Base-by-base conservation (phyloP, 2,797 vertebrate species). In the Sternarchorhynchus goeldii region DNA sequence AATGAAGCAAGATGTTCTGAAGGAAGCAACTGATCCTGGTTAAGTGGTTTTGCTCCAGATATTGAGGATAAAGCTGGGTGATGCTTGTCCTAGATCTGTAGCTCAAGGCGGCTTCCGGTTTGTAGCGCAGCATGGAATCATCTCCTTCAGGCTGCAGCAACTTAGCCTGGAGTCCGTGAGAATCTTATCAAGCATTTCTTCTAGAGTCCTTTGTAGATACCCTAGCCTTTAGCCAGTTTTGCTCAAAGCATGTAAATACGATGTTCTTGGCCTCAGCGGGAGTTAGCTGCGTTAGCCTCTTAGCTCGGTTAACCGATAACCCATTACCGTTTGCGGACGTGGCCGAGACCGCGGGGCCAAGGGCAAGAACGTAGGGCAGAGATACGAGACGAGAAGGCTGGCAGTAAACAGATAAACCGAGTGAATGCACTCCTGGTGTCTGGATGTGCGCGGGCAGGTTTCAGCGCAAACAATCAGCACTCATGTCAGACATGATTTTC, bases 241-340 rank as follows among this genome's bases (percentile, higher is more conserved):
- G 21, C 65, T 68, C 20, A 68, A 53, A 68, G 25, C 21, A 8
- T n/a, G 12, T 29, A 53, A 29, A 25, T 39, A 8, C 29, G 21
- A 21, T 25, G 31, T 29, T 2, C 14, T 56, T 10, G 56, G 17
- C 21, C 25, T 25, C 25, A 25, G 32, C 25, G 36, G 18, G 41
- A 17, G 55, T 67, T 41, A 75, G 60, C 41, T 8, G 56, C 56
- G 50, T 77, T 69, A 58, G 64, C 65, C 50, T 59, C 45, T 58
- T 55, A 68, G 59, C 72, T 29, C 53, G 29, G 59, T 6, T 50
- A 78, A 34, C 64, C 53, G 41, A 45, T 66, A 72, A 66, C 81
- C 65, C 59, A 72, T 78, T 70, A 72, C 76, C 75, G 72, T 65
- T 31, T 65, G 2, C 75, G 34, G 66, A 75, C 64, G 55, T 75